phyloP scores from a whole-genome alignment of 2,888 invertebrate genomes.

The Poecilobothrus nobilitatus region DNA sequence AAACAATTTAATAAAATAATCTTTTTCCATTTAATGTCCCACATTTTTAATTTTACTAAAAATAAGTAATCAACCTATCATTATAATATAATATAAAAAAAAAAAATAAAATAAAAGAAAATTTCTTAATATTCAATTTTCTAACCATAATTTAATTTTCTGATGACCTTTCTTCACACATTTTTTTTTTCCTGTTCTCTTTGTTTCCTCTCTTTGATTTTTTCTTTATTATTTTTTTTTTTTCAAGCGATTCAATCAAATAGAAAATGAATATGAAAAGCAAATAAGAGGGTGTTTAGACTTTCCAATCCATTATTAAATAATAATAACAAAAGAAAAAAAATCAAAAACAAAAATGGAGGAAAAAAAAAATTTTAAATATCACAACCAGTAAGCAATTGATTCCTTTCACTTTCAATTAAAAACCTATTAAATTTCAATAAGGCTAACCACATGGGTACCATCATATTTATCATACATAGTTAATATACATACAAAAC shows the following conservation, averaged over 20 bases:
- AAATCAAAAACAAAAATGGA: too few relatives aligned
- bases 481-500: too few relatives aligned
- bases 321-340: too few relatives aligned
- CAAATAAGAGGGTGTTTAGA: conserved; percentile 17
- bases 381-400: neutral
- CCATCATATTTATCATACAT: neutral
- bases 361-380: neutral
- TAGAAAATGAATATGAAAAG: neutral
- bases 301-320: neutral
- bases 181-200: too few relatives aligned
- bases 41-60: too few relatives aligned
- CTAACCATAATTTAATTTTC: neutral
- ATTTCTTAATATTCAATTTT: neutral
- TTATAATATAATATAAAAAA: too few relatives aligned
- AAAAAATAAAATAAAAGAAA: neutral
- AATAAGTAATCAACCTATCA: too few relatives aligned
- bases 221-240: neutral
- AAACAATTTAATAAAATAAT: too few relatives aligned
- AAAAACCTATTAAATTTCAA: conserved; percentile 6
- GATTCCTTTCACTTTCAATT: conserved; percentile 6
- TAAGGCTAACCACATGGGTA: conserved; percentile 3
- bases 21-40: too few relatives aligned
- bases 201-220: too few relatives aligned
- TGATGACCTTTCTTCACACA: neutral
- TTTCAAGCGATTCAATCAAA: neutral